phyloP scores from a whole-genome alignment of 2,797 vertebrate species.

The Tiaroga cobitis region DNA sequence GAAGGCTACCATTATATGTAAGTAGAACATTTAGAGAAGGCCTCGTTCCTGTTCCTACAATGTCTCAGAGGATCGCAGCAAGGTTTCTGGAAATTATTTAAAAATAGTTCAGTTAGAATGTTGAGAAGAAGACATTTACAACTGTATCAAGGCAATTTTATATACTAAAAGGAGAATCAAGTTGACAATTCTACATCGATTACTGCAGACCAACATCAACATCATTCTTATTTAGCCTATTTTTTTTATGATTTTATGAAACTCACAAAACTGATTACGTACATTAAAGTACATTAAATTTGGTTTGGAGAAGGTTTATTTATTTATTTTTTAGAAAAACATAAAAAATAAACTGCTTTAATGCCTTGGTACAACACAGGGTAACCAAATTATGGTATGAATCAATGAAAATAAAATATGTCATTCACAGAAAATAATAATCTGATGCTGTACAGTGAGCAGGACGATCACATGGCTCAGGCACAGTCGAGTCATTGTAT shows the following conservation, averaged over 20 bases:
- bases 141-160: background rate
- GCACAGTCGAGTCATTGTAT: conserved; percentile 55
- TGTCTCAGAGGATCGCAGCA: background rate
- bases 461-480: conserved; percentile 56
- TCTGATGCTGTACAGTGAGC: conserved; percentile 25
- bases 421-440: conserved; percentile 21
- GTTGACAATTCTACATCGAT: no score
- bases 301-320: conserved; percentile 8
- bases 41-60: background rate
- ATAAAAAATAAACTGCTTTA: conserved; percentile 42
- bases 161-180: background rate
- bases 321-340: conserved; percentile 22
- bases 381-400: conserved; percentile 23
- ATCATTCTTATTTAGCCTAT: background rate
- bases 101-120: background rate
- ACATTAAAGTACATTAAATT: background rate
- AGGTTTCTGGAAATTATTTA: background rate
- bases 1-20: background rate
- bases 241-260: background rate
- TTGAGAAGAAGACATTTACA: background rate
- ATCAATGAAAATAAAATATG: conserved; percentile 12
- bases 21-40: background rate
- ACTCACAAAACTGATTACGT: background rate
- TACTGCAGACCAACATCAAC: background rate
- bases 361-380: conserved; percentile 9